These are phyloP conservation scores for Decapterus maruadsi DNA, from an alignment of 2,797 vertebrate species.

Conservation along the genomic window DNA sequence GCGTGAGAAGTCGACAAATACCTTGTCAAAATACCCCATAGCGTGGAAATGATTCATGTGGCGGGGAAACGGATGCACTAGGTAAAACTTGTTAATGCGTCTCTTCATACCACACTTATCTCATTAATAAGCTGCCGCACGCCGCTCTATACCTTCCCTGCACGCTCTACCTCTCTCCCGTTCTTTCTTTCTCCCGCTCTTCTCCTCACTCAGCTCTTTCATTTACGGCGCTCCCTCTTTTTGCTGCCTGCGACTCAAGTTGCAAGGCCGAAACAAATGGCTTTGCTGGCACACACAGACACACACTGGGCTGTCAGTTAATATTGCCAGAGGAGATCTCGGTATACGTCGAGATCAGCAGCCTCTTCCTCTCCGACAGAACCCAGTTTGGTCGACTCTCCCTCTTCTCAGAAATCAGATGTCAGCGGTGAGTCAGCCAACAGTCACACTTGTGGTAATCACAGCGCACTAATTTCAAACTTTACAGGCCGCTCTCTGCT, in stretches of 20 bases:
- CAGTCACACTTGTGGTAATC: not conserved
- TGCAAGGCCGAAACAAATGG: slow-evolving; percentile 61
- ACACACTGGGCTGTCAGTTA: slow-evolving; percentile 19
- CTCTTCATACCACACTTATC: not conserved
- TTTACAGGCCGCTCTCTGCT: not conserved
- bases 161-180: not conserved
- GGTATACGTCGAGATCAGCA: slow-evolving; percentile 10
- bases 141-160: not conserved
- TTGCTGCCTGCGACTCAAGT: slow-evolving; percentile 45
- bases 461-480: not conserved
- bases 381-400: slow-evolving; percentile 30
- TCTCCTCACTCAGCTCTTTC: slow-evolving; percentile 38
- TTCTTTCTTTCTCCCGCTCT: not conserved
- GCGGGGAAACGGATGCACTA: not conserved
- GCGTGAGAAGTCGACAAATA: not conserved
- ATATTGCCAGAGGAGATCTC: slow-evolving; percentile 44
- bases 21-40: not conserved
- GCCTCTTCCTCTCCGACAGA: slow-evolving; percentile 24
- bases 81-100: not conserved
- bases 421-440: not conserved
- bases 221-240: slow-evolving; percentile 30
- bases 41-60: not conserved
- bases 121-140: not conserved
- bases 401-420: not conserved
- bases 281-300: slow-evolving; percentile 48